Evolutionary conservation across 2,113 vertebrate species (phyloP).

Genomic region (Pardalotus punctatus): DNA sequence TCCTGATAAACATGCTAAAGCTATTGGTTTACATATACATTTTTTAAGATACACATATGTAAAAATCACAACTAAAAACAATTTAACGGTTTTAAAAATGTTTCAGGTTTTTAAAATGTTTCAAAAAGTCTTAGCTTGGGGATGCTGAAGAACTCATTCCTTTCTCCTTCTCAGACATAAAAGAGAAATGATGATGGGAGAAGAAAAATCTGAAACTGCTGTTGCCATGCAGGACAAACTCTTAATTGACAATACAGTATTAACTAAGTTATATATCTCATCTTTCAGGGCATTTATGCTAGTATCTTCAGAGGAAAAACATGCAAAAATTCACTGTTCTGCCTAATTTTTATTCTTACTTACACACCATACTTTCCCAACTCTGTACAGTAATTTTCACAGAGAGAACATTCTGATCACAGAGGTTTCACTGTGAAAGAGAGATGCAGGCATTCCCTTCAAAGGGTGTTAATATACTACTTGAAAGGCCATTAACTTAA

Average conservation of each 20-base stretch:
- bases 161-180: not conserved
- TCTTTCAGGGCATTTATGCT: not conserved
- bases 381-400: not conserved
- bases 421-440: not conserved
- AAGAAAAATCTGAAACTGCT: not conserved
- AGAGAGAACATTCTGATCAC: not conserved
- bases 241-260: not conserved
- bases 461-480: not conserved
- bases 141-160: not conserved
- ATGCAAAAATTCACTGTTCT: not conserved
- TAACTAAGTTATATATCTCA: not conserved
- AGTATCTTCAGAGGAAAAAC: not conserved
- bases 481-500: not conserved
- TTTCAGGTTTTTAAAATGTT: not conserved
- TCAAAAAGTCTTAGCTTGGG: not conserved
- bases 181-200: not conserved
- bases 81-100: not conserved
- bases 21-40: rapidly evolving
- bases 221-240: not conserved
- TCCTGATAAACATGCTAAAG: not conserved
- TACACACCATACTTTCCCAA: not conserved
- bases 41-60: not conserved
- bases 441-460: not conserved
- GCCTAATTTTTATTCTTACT: not conserved
- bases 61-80: not conserved